A percentile compares a stretch with the other conserved stretches of the same genome.
phyloP scores from a whole-genome alignment of 2,888 invertebrate species.

The Xanthorhoe spadicearia region DNA sequence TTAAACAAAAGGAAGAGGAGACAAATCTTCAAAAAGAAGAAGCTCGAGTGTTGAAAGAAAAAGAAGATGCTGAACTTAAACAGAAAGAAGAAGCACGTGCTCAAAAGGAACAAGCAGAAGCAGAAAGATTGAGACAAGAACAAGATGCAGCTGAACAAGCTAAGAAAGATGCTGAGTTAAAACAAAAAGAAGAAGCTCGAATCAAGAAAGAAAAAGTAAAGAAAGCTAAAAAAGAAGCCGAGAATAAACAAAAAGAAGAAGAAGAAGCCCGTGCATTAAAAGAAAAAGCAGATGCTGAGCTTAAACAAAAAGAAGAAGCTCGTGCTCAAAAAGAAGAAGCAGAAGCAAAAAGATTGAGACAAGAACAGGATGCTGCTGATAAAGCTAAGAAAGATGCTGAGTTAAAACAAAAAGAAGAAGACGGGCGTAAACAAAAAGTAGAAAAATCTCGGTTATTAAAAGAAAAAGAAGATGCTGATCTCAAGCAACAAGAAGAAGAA shows the following conservation, averaged over 20 bases:
- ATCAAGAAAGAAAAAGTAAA: conserved; percentile 29
- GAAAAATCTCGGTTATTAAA: conserved; percentile 25
- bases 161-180: neutral
- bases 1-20: neutral
- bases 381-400: conserved; percentile 10
- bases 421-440: conserved; percentile 17
- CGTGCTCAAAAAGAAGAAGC: conserved; percentile 5
- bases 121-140: neutral
- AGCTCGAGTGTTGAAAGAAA: neutral
- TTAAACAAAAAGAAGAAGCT: conserved; percentile 28
- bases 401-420: conserved; percentile 17
- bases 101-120: neutral
- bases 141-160: neutral
- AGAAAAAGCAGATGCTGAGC: conserved; percentile 24
- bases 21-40: neutral
- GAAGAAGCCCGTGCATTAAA: neutral
- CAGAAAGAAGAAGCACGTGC: conserved; percentile 26
- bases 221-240: neutral
- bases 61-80: conserved; percentile 31
- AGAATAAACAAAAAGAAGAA: conserved; percentile 5
- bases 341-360: conserved; percentile 10
- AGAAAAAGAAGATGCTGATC: conserved; percentile 17
- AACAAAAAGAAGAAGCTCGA: conserved; percentile 24
- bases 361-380: conserved; percentile 13
- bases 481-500: neutral